Evolutionary conservation across 2,888 invertebrate genomes (phyloP).

Genomic region (Podabrus alpinus): DNA sequence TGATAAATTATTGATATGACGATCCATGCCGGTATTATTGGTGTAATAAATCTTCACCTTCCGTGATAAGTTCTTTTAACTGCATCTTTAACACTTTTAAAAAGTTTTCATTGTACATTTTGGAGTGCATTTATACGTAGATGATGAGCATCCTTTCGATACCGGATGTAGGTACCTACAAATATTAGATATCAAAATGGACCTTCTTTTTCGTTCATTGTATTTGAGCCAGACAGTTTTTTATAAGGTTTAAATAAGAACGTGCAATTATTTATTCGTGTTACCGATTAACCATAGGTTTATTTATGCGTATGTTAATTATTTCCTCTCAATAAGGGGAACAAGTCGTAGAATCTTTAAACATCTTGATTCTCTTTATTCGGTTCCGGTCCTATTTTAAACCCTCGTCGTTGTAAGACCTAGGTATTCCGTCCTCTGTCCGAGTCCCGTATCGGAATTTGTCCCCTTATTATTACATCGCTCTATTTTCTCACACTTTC

Average conservation of each 20-base stretch:
- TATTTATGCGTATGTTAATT: slow-evolving; percentile 35
- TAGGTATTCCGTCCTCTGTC: slow-evolving; percentile 26
- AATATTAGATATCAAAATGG: slow-evolving; percentile 24
- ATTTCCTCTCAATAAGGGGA: slow-evolving; percentile 26
- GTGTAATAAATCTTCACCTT: background rate
- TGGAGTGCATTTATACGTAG: background rate
- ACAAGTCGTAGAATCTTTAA: slow-evolving; percentile 29
- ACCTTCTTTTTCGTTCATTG: slow-evolving; percentile 17
- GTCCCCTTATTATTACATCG: slow-evolving; percentile 17
- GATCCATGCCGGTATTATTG: background rate
- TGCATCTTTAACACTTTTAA: background rate
- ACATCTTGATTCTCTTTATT: slow-evolving; percentile 31
- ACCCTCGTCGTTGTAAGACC: slow-evolving; percentile 23
- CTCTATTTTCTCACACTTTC: slow-evolving; percentile 32
- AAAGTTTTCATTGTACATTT: background rate
- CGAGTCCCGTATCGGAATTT: slow-evolving; percentile 36
- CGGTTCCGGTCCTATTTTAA: slow-evolving; percentile 35
- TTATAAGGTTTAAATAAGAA: slow-evolving; percentile 22
- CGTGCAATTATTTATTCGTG: slow-evolving; percentile 32
- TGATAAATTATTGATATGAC: background rate
- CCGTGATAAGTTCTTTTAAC: background rate
- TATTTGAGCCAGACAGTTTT: slow-evolving; percentile 27
- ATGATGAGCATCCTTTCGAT: slow-evolving; percentile 8
- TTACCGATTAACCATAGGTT: slow-evolving; percentile 33
- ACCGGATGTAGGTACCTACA: slow-evolving; percentile 20